Evolutionary conservation across 1,140 invertebrate species (phyloP).

Genomic region (Myzus persicae): DNA sequence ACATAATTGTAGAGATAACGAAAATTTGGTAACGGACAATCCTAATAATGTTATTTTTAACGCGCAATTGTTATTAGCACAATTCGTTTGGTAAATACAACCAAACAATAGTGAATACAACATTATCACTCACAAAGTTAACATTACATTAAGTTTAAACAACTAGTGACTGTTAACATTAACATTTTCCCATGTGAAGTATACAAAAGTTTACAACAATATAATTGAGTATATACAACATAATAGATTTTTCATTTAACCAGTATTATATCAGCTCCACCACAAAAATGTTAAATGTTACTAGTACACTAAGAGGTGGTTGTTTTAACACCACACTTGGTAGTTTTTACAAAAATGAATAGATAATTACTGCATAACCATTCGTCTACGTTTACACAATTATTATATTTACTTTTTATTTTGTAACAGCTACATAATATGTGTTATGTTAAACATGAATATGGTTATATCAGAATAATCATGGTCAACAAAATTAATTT

Average conservation of each 20-base stretch:
- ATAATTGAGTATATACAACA: neutral
- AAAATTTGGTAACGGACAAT: neutral
- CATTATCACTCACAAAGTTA: neutral
- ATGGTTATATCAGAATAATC: neutral
- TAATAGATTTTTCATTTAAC: constrained; percentile 2
- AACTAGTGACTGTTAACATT: too few species aligned
- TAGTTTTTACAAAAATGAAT: neutral
- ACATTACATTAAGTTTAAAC: too few species aligned
- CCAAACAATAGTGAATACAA: constrained; percentile 8
- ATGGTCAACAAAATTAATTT: neutral
- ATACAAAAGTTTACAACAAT: neutral
- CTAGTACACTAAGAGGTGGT: neutral
- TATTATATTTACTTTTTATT: neutral
- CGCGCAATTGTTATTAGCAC: neutral
- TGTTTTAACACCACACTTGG: neutral
- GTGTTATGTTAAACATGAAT: neutral
- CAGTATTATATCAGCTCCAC: neutral
- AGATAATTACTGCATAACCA: neutral
- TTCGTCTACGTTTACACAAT: neutral
- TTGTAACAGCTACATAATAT: neutral
- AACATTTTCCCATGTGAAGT: too few species aligned
- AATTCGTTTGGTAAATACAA: neutral
- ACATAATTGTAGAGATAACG: neutral
- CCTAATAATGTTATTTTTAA: neutral
- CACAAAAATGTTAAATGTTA: neutral